Evolutionary conservation across 1,140 invertebrate genomes (phyloP), one percentile per base, ranked within the genome.

Genomic region (Drepana arcuata): DNA sequence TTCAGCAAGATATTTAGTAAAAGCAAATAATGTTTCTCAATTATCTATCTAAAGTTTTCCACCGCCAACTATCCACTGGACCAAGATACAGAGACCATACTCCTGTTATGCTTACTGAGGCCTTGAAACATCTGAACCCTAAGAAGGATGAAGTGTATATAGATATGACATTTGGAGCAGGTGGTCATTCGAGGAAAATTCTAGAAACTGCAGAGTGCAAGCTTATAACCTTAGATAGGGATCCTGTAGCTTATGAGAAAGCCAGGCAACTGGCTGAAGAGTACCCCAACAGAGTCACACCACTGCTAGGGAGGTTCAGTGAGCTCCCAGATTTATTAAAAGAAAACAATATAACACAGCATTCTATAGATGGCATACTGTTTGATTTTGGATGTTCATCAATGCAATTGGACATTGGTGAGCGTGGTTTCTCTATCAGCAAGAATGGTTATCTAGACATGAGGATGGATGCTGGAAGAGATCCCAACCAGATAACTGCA

Each of bases 331-430:
- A 75, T 1, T 70, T 97, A 11, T 75, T 98, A 5, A 70, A 84
- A 52, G 42, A 83, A 7, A 58, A 87, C 15, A 82, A 86, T 16
- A 70, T 95, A 6, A 60, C 63, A 16, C 83, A 84, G 37, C 88
- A 88, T 39, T 89, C 86, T 14, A 85, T 99, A 14, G 94, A 98
- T 85, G 93, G 92, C 0, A 89, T 97, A 47, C 65, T 99, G 9
- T 95, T 97, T 84, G 96, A 98, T 84, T 92, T 95, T 74, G 96
- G 97, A n/a, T 94, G 92, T 70, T 98, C 96, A 2, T 96, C 95
- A 1, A 97, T 98, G 94, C 97, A 99, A 80, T 91, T 97, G 69
- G 92, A 97, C 63, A 84, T 86, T 55, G 81, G 88, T 1, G 83
- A 87, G 10, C 86, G 97, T 66, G 97, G 97, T 2, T 99, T 99